Evolutionary conservation across 1,140 invertebrate genomes (phyloP), one percentile per base, ranked within the genome.

Genomic region (Tetragonula clypearis): DNA sequence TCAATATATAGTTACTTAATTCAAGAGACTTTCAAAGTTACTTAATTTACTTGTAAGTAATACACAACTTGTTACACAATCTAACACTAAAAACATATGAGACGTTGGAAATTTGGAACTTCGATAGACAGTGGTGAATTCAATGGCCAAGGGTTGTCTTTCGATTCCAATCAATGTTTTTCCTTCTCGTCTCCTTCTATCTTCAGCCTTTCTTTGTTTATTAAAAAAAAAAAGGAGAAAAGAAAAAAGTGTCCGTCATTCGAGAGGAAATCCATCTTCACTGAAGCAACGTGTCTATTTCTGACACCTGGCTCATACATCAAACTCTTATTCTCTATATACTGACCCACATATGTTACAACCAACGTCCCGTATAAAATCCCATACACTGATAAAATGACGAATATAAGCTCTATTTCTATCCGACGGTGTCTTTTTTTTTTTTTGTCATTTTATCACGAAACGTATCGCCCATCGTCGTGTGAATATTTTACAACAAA

Each of bases 321-420:
- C 73, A 84, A 88, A 72, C 86, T 74, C 60, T 62, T 65, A n/a
- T 81, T 69, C 71, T 68, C 23, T n/a, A 80, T 73, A 17, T 78
- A 84, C 41, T 81, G 84, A 86, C 87, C 87, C 78, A 89, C 68
- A 87, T 84, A 89, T 71, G 87, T 88, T 82, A 72, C 66, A 30
- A 73, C 72, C 79, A 78, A 35, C 65, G 78, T 88, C 78, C 83
- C 74, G 62, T 88, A 88, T 65, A 84, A 85, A 88, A 88, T 85
- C 78, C 79, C 69, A 69, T 88, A 87, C 60, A 58, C 69, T 55
- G 86, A 88, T 85, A 88, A 85, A 88, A 62, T 62, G 86, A 85
- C 87, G 86, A 87, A 80, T 79, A 73, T 53, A 26, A 58, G 60
- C 77, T 53, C 41, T 56, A 2, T 65, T 58, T 9, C 26, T 21